These are phyloP conservation scores for Porites divaricata DNA, from an alignment of 92 coral and sea anemone genomes.

Conservation along the genomic window DNA sequence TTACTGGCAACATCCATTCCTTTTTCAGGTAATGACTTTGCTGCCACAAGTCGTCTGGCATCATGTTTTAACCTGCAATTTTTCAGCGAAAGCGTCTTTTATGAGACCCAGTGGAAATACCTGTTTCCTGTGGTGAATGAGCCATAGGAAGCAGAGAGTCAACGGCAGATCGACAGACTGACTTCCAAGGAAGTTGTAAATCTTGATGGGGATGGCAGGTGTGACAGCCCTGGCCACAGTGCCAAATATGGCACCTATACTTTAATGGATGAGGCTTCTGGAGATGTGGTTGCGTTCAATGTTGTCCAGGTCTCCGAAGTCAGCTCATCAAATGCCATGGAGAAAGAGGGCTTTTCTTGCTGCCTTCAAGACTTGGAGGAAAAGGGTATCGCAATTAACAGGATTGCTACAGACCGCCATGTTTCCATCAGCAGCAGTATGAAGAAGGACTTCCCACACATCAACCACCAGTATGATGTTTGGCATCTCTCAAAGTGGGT, in stretches of 20 bases:
- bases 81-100: conserved; percentile 45
- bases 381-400: conserved; percentile 7
- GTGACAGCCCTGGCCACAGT: conserved; percentile 46
- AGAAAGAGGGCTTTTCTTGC: conserved; percentile 9
- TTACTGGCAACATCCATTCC: conserved; percentile 59
- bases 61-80: conserved; percentile 38
- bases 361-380: conserved; percentile 20
- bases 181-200: conserved; percentile 5
- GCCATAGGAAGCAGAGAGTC: conserved; percentile 20
- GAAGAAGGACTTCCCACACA: conserved; percentile 43
- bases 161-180: neutral
- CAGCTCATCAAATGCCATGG: conserved; percentile 61
- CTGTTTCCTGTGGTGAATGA: conserved; percentile 62
- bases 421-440: conserved; percentile 58
- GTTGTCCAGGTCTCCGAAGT: conserved; percentile 42
- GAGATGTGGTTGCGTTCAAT: conserved; percentile 29
- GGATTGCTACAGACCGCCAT: conserved; percentile 65
- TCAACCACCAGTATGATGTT: conserved; percentile 67
- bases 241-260: conserved; percentile 64
- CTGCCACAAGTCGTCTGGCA: conserved; percentile 45
- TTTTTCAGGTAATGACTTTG: conserved; percentile 58
- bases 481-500: conserved; percentile 76
- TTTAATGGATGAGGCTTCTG: conserved; percentile 24
- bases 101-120: conserved; percentile 33
- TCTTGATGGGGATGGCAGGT: conserved; percentile 37